These are phyloP conservation scores for Bothrops jararaca DNA, from an alignment of 2,113 vertebrate genomes.

Conservation along the genomic window DNA sequence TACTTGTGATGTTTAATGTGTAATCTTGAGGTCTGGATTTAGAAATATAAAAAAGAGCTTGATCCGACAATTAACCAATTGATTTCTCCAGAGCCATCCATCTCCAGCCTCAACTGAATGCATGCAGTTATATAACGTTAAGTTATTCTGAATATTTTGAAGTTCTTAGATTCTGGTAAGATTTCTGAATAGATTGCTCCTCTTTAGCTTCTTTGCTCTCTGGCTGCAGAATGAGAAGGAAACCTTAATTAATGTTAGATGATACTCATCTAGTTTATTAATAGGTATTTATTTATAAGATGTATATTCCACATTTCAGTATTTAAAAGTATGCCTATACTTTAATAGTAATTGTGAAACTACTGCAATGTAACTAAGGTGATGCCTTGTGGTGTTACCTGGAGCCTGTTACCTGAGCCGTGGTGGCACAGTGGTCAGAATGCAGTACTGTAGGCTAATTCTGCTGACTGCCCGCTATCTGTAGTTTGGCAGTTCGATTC, in stretches of 20 bases:
- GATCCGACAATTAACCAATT: not conserved
- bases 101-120: not conserved
- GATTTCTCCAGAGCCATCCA: not conserved
- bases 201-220: not conserved
- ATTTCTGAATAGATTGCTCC: not conserved
- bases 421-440: too few species aligned
- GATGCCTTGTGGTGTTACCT: not conserved
- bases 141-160: not conserved
- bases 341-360: not conserved
- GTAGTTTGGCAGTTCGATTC: too few species aligned
- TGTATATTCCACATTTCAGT: not conserved
- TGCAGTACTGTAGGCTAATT: too few species aligned
- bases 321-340: not conserved
- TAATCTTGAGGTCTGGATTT: not conserved
- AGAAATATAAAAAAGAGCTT: not conserved
- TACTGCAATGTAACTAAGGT: not conserved
- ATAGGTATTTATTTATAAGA: not conserved
- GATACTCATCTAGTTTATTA: not conserved
- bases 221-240: not conserved
- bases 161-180: not conserved
- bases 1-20: not conserved
- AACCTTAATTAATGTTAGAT: not conserved
- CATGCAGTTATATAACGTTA: not conserved
- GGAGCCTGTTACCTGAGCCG: not conserved
- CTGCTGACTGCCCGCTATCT: too few species aligned